Evolutionary conservation across 2,797 vertebrate species (phyloP).

Genomic region (Pseudomugil gertrudae): DNA sequence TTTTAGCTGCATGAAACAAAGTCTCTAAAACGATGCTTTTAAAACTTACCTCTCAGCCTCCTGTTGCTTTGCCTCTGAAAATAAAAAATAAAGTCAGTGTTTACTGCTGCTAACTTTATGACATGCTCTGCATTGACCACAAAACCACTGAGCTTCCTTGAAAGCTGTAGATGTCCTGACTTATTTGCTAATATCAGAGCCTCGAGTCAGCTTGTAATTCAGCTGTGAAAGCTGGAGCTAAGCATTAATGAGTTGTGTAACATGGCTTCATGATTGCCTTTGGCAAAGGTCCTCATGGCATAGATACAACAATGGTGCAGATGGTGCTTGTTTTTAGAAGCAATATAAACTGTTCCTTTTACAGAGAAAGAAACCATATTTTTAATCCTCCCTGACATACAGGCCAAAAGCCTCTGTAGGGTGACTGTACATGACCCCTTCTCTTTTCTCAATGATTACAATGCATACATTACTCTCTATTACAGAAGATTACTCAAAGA

Average conservation of each 20-base stretch:
- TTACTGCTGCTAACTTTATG: conserved; percentile 41
- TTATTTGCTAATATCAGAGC: conserved; percentile 51
- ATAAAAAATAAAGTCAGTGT: conserved; percentile 5
- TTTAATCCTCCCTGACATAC: conserved; percentile 52
- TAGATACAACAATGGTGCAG: conserved; percentile 47
- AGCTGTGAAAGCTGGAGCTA: conserved; percentile 52
- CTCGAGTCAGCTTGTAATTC: conserved; percentile 48
- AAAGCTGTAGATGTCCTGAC: conserved; percentile 44
- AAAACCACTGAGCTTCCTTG: conserved; percentile 27
- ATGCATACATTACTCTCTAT: conserved; percentile 41
- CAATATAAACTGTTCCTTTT: conserved; percentile 48
- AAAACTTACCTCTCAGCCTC: conserved; percentile 81
- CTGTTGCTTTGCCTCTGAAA: conserved; percentile 76
- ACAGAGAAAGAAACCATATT: conserved; percentile 45
- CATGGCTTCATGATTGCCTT: conserved; percentile 48
- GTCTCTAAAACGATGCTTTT: too few relatives aligned
- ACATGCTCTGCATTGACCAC: conserved; percentile 38
- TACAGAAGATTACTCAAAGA: conserved; percentile 51
- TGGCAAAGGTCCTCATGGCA: conserved; percentile 54
- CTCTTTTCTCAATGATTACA: conserved; percentile 39
- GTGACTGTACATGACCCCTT: conserved; percentile 33
- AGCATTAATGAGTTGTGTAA: conserved; percentile 71
- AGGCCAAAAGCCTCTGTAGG: conserved; percentile 48
- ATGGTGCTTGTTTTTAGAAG: conserved; percentile 57
- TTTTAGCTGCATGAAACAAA: conserved; percentile 12